These are phyloP conservation scores for Myrmecobius fasciatus DNA, from an alignment of 2,113 vertebrate species.

Conservation along the genomic window DNA sequence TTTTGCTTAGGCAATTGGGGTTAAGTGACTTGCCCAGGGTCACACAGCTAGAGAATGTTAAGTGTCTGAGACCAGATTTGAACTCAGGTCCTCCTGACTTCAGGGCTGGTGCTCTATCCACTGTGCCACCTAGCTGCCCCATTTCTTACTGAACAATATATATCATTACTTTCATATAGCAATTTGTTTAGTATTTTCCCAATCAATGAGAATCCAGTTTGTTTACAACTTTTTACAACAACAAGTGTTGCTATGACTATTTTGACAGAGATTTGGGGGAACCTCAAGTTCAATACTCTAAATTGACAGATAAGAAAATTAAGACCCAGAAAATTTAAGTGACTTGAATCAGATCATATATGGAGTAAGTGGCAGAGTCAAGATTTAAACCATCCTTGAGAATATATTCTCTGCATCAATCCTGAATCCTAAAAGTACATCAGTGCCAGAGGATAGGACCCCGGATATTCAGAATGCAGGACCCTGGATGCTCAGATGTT, in stretches of 20 bases:
- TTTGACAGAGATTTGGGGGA: background rate
- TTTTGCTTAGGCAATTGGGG: too few species aligned
- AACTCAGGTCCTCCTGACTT: too few species aligned
- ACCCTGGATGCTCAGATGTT: background rate
- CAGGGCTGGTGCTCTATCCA: too few species aligned
- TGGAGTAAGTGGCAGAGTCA: background rate
- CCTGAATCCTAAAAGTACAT: background rate
- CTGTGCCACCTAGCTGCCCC: too few species aligned
- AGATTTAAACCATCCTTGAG: background rate
- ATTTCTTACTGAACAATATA: background rate
- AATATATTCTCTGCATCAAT: background rate
- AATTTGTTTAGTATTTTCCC: background rate
- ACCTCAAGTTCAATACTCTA: background rate
- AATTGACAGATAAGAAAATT: background rate
- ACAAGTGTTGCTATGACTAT: background rate
- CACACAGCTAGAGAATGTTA: too few species aligned
- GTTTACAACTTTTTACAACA: background rate
- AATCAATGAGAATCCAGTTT: background rate
- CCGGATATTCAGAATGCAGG: background rate
- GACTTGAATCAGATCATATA: background rate
- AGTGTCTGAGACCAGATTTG: too few species aligned
- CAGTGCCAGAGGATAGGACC: background rate
- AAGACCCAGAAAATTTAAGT: background rate
- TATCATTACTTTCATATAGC: background rate
- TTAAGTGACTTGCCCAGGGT: too few species aligned